These are phyloP conservation scores for Heliconius hortense DNA, from an alignment of 2,888 invertebrate genomes.

Conservation along the genomic window DNA sequence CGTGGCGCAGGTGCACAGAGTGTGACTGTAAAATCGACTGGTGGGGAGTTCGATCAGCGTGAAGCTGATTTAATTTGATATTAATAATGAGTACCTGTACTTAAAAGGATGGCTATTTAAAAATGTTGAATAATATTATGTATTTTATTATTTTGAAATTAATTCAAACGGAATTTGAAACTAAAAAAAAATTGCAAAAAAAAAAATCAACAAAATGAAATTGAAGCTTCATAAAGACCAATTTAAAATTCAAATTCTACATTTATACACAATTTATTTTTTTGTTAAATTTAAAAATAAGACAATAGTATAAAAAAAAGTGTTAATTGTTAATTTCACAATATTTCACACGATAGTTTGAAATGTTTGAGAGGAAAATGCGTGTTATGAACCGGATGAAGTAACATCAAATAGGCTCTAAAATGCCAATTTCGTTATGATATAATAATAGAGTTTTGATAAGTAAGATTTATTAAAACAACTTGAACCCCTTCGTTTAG, in stretches of 20 bases:
- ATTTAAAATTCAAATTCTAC: background rate
- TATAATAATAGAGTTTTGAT: background rate
- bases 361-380: background rate
- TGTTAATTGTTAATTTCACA: constrained; percentile 13
- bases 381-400: constrained; percentile 12
- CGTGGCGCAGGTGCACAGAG: no score
- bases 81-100: no score
- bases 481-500: no score
- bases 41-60: no score
- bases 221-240: background rate
- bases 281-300: background rate
- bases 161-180: no score
- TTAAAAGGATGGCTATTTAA: no score
- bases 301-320: constrained; percentile 4
- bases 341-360: constrained; percentile 4
- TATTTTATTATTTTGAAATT: no score
- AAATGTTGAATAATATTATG: no score
- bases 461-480: no score
- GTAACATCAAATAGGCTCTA: background rate
- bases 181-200: no score
- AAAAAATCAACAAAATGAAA: background rate
- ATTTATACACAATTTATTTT: background rate
- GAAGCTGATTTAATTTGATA: no score
- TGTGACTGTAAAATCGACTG: no score
- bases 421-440: background rate